Base-by-base conservation (phyloP, 2,888 invertebrate genomes). In the Ormia ochracea region DNA sequence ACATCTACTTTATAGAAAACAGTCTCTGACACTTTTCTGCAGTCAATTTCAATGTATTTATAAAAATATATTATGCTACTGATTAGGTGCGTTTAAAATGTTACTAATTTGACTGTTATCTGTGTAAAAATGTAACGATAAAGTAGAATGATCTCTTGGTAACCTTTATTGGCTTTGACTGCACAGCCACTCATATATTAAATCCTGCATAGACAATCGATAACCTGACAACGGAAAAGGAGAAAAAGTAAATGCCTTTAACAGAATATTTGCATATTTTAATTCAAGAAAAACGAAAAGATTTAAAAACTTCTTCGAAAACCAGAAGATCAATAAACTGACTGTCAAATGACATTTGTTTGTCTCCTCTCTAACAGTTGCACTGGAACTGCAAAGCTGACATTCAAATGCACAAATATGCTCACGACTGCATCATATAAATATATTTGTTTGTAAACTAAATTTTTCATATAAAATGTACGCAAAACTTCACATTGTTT, bases 371-470 rank as follows among this genome's bases (percentile, higher is more conserved):
- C 12, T 38, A 61, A 26, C 38, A 68, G 59, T 66, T 56, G 58
- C 45, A 36, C 19, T 56, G 45, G 33, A 48, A 63, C 63, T 63
- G 21, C 58, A 48, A 54, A 54, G 26, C 45, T 52, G 5, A n/a
- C 58, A 52, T 1, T 19, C 19, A 14, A 48, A 48, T n/a, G 17
- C 3, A 48, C 3, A 21, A 17, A n/a, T 1, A 31, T 21, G 23
- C 6, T 17, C 4, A 17, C 26, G 45, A 41, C 41, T 48, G 56
- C 21, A 61, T 19, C 31, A 26, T 54, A 68, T 56, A 73, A 77
- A 65, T 77, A 74, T 54, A 78, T 69, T 73, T 75, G 41, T 72
- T 78, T 75, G 74, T 63, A 69, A 81, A 81, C 70, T 61, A 21
- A 66, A 63, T 65, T 78, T 75, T 63, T 78, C 43, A 48, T 41